phyloP scores from a whole-genome alignment of 2,797 vertebrate genomes.

The Eremophila alpestris region DNA sequence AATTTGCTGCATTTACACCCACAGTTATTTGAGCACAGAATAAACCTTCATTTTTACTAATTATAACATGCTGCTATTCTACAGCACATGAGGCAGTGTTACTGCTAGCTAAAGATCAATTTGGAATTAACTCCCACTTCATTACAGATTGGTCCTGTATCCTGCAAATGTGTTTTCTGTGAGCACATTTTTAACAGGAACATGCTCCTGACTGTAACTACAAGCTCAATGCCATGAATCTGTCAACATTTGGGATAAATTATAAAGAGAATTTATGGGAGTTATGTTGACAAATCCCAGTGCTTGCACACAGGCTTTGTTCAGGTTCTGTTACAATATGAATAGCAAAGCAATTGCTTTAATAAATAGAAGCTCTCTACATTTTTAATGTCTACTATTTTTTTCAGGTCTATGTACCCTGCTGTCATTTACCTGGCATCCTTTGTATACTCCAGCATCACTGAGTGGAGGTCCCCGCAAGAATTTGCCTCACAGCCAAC shows the following conservation, averaged over 20 bases:
- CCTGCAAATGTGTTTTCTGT: background rate
- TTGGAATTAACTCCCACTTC: background rate
- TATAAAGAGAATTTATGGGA: background rate
- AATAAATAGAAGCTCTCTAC: background rate
- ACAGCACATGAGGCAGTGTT: background rate
- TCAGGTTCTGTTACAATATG: background rate
- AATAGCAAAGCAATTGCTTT: background rate
- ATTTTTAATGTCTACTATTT: background rate
- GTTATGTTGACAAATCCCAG: conserved; percentile 17
- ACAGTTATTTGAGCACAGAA: background rate
- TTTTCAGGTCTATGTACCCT: background rate
- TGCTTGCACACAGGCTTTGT: background rate
- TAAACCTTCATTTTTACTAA: background rate
- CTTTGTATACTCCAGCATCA: conserved; percentile 95
- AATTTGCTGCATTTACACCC: background rate
- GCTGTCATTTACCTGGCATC: conserved; percentile 87
- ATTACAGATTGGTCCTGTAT: background rate
- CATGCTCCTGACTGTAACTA: background rate
- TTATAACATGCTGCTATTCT: background rate
- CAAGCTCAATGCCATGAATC: background rate
- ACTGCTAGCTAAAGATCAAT: background rate
- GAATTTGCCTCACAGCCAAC: conserved; percentile 94
- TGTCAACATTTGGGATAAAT: conserved; percentile 21
- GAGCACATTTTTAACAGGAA: background rate
- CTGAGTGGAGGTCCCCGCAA: conserved; percentile 94